Conservation (phyloP, 1,140 invertebrate genomes). For the Phthorimaea operculella region DNA sequence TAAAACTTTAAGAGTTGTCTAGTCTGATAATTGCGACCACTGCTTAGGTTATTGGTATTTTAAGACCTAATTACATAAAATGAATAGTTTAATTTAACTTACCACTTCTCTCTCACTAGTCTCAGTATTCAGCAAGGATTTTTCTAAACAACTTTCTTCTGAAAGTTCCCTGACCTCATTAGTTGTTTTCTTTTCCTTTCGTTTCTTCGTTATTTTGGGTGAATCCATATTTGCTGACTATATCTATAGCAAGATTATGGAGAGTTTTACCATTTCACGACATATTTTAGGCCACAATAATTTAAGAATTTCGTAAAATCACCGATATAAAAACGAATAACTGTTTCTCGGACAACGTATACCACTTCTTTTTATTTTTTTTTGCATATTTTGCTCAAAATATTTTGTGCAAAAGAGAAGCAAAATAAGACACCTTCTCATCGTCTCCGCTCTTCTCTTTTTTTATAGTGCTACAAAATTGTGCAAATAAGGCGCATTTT, state of each 20-base stretch:
- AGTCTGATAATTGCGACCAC: too few species aligned
- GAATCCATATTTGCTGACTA: conserved; percentile 18
- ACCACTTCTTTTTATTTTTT: background rate
- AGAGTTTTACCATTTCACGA: background rate
- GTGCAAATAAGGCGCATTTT: too few species aligned
- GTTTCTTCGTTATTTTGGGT: conserved; percentile 22
- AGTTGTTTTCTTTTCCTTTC: conserved; percentile 28
- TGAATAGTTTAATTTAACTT: conserved; percentile 12
- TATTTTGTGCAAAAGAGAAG: background rate
- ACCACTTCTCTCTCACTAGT: conserved; percentile 29
- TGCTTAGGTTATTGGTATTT: too few species aligned
- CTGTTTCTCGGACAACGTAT: background rate
- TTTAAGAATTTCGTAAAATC: background rate
- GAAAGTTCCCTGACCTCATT: conserved; percentile 43
- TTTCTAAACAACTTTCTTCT: conserved; percentile 25
- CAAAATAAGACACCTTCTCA: too few species aligned
- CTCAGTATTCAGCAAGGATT: conserved; percentile 17
- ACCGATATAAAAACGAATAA: background rate
- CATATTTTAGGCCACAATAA: background rate
- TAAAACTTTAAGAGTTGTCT: too few species aligned
- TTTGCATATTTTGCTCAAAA: background rate
- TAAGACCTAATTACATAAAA: background rate
- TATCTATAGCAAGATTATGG: background rate
- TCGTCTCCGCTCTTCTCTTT: too few species aligned
- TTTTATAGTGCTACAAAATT: too few species aligned